phyloP scores from a whole-genome alignment of 2,888 invertebrate species.

The Andrena bicolor region DNA sequence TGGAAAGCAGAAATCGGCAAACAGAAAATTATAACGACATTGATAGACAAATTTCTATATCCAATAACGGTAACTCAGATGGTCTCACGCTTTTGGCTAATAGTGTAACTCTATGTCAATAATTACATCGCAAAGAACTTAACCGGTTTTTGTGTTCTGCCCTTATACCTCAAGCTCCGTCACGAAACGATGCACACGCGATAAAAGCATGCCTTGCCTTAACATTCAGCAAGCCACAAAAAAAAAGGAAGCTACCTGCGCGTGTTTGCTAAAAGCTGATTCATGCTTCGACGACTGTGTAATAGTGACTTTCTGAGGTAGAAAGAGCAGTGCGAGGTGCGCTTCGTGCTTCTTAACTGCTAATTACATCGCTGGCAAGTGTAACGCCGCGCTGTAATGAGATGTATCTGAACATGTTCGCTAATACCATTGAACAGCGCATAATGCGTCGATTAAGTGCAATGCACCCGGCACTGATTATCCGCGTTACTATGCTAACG shows the following conservation, averaged over 20 bases:
- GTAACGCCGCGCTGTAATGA: background rate
- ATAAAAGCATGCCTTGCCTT: too few relatives aligned
- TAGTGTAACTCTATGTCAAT: too few relatives aligned
- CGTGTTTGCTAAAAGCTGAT: background rate
- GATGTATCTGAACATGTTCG: conserved; percentile 3
- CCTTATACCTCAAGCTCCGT: too few relatives aligned
- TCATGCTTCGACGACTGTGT: background rate
- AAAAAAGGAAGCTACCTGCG: background rate
- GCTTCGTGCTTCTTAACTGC: background rate
- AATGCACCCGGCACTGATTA: background rate
- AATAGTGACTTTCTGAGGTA: background rate
- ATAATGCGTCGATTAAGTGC: background rate
- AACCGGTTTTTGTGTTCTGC: too few relatives aligned
- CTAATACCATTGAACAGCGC: background rate
- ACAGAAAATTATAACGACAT: background rate
- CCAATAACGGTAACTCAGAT: too few relatives aligned
- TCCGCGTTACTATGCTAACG: background rate
- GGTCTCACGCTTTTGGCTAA: too few relatives aligned
- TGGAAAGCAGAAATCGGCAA: background rate
- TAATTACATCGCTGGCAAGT: conserved; percentile 1
- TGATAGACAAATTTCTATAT: too few relatives aligned
- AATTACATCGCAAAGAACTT: too few relatives aligned
- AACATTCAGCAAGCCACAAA: too few relatives aligned
- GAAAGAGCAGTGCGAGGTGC: background rate
- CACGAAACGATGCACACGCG: too few relatives aligned